Conservation (phyloP, 2,888 invertebrate genomes). For the Thymelicus lineola region DNA sequence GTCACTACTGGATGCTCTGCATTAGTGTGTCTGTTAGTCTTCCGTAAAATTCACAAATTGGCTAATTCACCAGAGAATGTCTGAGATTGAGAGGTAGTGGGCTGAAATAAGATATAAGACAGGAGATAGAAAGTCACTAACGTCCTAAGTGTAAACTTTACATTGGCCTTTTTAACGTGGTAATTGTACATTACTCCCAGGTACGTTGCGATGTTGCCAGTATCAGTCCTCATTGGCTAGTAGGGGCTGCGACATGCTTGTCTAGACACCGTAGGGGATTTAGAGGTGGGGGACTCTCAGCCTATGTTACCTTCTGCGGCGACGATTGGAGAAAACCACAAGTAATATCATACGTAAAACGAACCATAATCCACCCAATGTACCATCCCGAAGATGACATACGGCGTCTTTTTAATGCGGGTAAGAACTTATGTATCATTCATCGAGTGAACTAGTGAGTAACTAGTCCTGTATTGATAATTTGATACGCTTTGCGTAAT, state of each 20-base stretch:
- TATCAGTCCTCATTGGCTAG: constrained; percentile 70
- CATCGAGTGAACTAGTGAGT: too few species aligned
- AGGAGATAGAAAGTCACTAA: too few species aligned
- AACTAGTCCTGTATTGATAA: too few species aligned
- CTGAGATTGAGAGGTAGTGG: too few species aligned
- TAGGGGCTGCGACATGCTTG: constrained; percentile 69
- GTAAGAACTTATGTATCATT: constrained; percentile 47
- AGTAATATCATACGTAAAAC: constrained; percentile 68
- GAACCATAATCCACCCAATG: constrained; percentile 65
- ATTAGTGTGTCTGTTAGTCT: too few species aligned
- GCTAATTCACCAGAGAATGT: too few species aligned
- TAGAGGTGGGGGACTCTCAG: constrained; percentile 57
- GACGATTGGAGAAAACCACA: constrained; percentile 65
- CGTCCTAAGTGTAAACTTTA: too few species aligned
- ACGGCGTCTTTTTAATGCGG: constrained; percentile 67
- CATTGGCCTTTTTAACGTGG: too few species aligned
- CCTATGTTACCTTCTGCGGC: constrained; percentile 70
- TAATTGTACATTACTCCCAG: constrained; percentile 46
- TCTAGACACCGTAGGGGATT: constrained; percentile 60
- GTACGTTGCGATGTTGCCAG: constrained; percentile 73
- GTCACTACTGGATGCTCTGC: too few species aligned
- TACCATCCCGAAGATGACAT: constrained; percentile 57
- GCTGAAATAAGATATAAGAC: too few species aligned
- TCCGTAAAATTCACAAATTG: too few species aligned
- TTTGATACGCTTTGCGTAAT: too few species aligned